Evolutionary conservation across 92 coral and sea anemone species (phyloP).

Genomic region (Porites evermanni): DNA sequence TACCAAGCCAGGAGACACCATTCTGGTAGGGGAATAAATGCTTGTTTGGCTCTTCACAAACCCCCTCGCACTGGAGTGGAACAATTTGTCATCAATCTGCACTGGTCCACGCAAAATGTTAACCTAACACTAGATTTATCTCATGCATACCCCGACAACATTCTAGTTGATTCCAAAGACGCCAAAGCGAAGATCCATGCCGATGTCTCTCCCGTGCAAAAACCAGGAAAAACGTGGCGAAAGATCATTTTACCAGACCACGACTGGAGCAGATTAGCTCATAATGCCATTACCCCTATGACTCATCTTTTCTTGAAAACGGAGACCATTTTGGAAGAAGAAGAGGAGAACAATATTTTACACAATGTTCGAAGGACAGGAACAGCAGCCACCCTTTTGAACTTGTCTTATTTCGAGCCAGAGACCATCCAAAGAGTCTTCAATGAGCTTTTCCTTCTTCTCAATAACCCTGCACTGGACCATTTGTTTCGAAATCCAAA

Average conservation of each 20-base stretch:
- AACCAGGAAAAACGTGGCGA: constrained; percentile 73
- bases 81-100: constrained; percentile 67
- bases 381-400: constrained; percentile 60
- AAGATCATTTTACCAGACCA: constrained; percentile 60
- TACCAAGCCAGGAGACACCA: constrained; percentile 76
- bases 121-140: constrained; percentile 64
- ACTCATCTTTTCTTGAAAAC: constrained; percentile 71
- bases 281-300: constrained; percentile 74
- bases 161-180: constrained; percentile 73
- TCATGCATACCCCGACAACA: not conserved
- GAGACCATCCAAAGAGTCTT: constrained; percentile 61
- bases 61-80: constrained; percentile 74
- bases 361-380: constrained; percentile 64
- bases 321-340: constrained; percentile 14
- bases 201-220: constrained; percentile 75
- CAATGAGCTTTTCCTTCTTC: constrained; percentile 64
- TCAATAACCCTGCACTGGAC: constrained; percentile 59
- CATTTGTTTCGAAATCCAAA: constrained; percentile 57
- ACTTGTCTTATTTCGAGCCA: constrained; percentile 59
- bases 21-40: constrained; percentile 64
- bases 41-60: constrained; percentile 67
- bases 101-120: constrained; percentile 76
- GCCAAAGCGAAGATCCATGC: constrained; percentile 69
- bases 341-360: constrained; percentile 7
- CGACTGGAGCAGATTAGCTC: constrained; percentile 54